Evolutionary conservation across 2,797 vertebrate genomes (phyloP).

Genomic region (Macrochelys suwanniensis): DNA sequence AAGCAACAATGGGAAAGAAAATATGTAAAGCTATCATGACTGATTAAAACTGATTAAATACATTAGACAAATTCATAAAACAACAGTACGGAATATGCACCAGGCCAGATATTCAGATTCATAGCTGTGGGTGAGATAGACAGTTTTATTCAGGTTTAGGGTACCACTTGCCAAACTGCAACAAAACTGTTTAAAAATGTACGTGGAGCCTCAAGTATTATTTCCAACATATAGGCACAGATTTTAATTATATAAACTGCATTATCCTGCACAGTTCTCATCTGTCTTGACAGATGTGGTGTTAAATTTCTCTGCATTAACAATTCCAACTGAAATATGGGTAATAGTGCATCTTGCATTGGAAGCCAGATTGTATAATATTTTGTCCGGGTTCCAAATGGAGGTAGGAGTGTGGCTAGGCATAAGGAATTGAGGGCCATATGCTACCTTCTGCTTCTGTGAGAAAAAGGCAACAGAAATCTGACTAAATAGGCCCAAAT

Average conservation of each 20-base stretch:
- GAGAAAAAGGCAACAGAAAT: background rate
- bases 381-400: slow-evolving; percentile 6
- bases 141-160: background rate
- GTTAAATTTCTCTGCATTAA: background rate
- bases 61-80: background rate
- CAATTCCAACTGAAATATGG: background rate
- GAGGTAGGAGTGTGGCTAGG: background rate
- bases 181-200: background rate
- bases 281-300: background rate
- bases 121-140: background rate
- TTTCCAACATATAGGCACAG: background rate
- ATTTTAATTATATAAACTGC: background rate
- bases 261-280: background rate
- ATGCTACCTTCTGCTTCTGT: background rate
- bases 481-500: background rate
- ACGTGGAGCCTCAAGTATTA: background rate
- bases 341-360: background rate
- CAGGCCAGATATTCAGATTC: background rate
- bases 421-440: background rate
- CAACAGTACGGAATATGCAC: background rate
- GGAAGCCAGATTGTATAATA: background rate
- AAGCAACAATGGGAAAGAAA: background rate
- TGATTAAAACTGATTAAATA: background rate
- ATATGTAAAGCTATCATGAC: background rate
- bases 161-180: background rate